Conservation (phyloP, 2,888 invertebrate genomes). For the Caenorhabditis virilis region DNA sequence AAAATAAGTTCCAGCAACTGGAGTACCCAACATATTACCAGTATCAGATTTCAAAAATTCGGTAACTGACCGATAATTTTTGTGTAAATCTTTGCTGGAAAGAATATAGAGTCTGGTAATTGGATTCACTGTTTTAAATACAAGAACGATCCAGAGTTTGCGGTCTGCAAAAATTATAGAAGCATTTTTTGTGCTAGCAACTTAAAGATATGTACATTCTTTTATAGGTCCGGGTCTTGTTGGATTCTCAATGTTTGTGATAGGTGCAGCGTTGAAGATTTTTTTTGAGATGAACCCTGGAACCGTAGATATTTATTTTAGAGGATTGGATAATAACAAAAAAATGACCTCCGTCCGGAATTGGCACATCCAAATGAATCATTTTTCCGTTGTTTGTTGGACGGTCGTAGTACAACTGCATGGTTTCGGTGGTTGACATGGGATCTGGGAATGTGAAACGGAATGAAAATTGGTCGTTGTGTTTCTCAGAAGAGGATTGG, state of each 20-base stretch:
- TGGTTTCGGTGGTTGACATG: conserved; percentile 51
- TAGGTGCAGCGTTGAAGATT: conserved; percentile 50
- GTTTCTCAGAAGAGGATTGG: conserved; percentile 1
- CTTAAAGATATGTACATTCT: conserved; percentile 37
- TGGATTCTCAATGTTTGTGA: conserved; percentile 50
- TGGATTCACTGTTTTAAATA: conserved; percentile 57
- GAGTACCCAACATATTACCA: conserved; percentile 55
- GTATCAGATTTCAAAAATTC: conserved; percentile 55
- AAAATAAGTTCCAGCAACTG: conserved; percentile 54
- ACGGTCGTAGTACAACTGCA: conserved; percentile 60
- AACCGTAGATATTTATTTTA: background rate
- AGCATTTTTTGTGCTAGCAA: background rate
- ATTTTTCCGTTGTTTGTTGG: conserved; percentile 49
- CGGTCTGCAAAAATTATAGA: conserved; percentile 37
- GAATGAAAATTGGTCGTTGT: too few relatives aligned
- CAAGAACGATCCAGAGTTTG: conserved; percentile 55
- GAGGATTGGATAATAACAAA: background rate
- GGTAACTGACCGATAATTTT: conserved; percentile 47
- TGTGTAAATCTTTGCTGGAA: conserved; percentile 52
- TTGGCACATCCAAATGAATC: conserved; percentile 56
- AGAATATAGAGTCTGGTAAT: conserved; percentile 51
- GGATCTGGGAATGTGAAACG: conserved; percentile 57
- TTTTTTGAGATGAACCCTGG: conserved; percentile 55
- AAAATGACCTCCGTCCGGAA: conserved; percentile 53
- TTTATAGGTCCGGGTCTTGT: conserved; percentile 44